Percentiles rank a stretch among this genome's conserved stretches.
These are phyloP conservation scores for Poeciliopsis turneri DNA, from an alignment of 2,797 vertebrate species.

Conservation along the genomic window DNA sequence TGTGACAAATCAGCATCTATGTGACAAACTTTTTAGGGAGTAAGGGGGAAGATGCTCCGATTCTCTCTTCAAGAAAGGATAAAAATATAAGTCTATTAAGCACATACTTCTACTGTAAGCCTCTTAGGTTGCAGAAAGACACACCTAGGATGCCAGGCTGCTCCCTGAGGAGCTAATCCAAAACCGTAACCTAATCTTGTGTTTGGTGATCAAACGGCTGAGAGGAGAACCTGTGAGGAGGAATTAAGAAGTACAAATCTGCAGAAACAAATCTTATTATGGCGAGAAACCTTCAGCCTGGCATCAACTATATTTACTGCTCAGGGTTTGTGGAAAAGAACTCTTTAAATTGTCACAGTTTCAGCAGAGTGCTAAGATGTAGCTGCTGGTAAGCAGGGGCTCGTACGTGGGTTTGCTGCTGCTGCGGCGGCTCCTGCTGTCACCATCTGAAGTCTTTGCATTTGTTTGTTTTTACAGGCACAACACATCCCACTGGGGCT, in stretches of 20 bases:
- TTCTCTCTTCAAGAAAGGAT: conserved; percentile 60
- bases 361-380: conserved; percentile 42
- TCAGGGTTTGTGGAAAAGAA: conserved; percentile 36
- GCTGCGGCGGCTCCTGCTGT: conserved; percentile 58
- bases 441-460: conserved; percentile 44
- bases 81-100: conserved; percentile 80
- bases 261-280: conserved; percentile 83
- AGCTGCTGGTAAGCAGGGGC: conserved; percentile 49
- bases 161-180: conserved; percentile 78
- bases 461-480: conserved; percentile 38
- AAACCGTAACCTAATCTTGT: conserved; percentile 76
- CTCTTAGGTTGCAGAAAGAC: conserved; percentile 79
- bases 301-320: conserved; percentile 60
- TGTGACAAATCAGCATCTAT: conserved; percentile 71
- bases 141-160: conserved; percentile 78
- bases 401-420: conserved; percentile 46
- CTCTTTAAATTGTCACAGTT: conserved; percentile 65
- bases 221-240: conserved; percentile 71
- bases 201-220: conserved; percentile 83
- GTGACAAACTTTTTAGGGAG: conserved; percentile 73
- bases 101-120: conserved; percentile 79
- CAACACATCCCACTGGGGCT: conserved; percentile 49
- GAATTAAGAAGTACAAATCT: conserved; percentile 79
- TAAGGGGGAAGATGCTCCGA: conserved; percentile 55
- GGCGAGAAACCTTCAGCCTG: conserved; percentile 54